Percentiles rank a stretch among this genome's conserved stretches.
These are phyloP conservation scores for Podarcis lilfordi DNA, from an alignment of 2,797 vertebrate genomes.

Conservation along the genomic window DNA sequence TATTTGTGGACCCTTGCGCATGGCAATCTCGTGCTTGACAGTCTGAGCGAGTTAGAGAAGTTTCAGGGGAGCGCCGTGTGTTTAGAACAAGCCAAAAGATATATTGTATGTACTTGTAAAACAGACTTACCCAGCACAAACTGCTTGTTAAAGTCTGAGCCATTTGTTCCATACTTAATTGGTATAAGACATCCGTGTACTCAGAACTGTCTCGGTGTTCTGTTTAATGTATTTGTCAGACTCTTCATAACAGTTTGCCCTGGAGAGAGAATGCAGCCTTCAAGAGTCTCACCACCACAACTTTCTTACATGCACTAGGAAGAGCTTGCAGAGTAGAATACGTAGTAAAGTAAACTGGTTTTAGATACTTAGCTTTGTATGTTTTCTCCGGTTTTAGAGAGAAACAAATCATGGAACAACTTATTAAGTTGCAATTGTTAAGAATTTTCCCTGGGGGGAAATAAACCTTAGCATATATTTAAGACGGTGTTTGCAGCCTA, in stretches of 20 bases:
- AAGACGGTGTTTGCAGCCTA: not conserved
- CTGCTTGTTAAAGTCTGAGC: not conserved
- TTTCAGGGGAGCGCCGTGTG: not conserved
- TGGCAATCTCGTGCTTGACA: not conserved
- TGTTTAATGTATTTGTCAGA: conserved; percentile 21
- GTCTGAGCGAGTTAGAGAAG: not conserved
- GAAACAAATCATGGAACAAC: not conserved
- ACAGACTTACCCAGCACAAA: not conserved
- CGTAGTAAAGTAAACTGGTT: not conserved
- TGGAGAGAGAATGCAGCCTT: conserved; percentile 5
- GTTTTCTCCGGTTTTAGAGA: not conserved
- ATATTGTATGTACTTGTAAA: not conserved
- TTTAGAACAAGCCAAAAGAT: not conserved
- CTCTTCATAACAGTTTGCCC: not conserved
- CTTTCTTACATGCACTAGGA: not conserved
- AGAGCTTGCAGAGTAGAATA: not conserved
- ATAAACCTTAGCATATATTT: not conserved
- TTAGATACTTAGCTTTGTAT: not conserved
- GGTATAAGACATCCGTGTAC: not conserved
- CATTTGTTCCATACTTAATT: conserved; percentile 8
- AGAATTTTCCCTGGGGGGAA: too few species aligned
- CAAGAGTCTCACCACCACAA: too few species aligned
- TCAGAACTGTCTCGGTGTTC: not conserved
- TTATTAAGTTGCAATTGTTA: not conserved
- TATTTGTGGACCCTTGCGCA: not conserved